A percentile compares a stretch with the other conserved stretches of the same genome.
Evolutionary conservation across 2,888 invertebrate genomes (phyloP).

Genomic region (Terebella lapidaria): DNA sequence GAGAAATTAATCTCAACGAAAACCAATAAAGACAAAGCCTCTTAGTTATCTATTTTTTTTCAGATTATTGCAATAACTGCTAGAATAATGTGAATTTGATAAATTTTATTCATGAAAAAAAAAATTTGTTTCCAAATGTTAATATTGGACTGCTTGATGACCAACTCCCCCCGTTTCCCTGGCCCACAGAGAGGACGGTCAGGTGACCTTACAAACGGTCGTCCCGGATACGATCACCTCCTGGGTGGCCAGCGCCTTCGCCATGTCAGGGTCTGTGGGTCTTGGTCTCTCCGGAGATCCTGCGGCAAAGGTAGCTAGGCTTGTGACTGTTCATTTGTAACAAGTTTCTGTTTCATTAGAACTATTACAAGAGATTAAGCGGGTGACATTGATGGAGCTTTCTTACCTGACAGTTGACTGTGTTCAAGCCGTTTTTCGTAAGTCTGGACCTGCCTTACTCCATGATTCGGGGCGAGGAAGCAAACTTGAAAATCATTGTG

Average conservation of each 20-base stretch:
- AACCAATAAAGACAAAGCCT: too few relatives aligned
- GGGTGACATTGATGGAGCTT: too few relatives aligned
- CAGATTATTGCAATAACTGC: too few relatives aligned
- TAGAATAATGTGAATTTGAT: too few relatives aligned
- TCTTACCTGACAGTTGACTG: slow-evolving; percentile 53
- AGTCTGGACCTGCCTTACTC: slow-evolving; percentile 82
- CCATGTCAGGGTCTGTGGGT: slow-evolving; percentile 70
- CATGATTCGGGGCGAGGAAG: slow-evolving; percentile 81
- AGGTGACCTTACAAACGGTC: background rate
- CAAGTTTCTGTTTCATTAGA: too few relatives aligned
- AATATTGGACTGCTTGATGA: too few relatives aligned
- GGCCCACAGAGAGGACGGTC: slow-evolving; percentile 3
- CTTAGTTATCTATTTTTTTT: too few relatives aligned
- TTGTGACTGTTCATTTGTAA: too few relatives aligned
- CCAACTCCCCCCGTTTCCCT: too few relatives aligned
- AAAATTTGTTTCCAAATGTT: too few relatives aligned
- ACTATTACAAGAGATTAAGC: background rate
- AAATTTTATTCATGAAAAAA: too few relatives aligned
- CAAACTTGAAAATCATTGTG: slow-evolving; percentile 80
- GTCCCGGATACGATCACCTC: slow-evolving; percentile 69
- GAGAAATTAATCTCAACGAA: too few relatives aligned
- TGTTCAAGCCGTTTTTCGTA: slow-evolving; percentile 79
- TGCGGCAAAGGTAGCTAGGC: slow-evolving; percentile 1
- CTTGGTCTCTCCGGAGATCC: slow-evolving; percentile 68
- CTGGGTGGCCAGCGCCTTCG: slow-evolving; percentile 79